Evolutionary conservation across 1,140 invertebrate species (phyloP), one percentile per base, ranked within the genome.

Genomic region (Archegozetes longisetosus): DNA sequence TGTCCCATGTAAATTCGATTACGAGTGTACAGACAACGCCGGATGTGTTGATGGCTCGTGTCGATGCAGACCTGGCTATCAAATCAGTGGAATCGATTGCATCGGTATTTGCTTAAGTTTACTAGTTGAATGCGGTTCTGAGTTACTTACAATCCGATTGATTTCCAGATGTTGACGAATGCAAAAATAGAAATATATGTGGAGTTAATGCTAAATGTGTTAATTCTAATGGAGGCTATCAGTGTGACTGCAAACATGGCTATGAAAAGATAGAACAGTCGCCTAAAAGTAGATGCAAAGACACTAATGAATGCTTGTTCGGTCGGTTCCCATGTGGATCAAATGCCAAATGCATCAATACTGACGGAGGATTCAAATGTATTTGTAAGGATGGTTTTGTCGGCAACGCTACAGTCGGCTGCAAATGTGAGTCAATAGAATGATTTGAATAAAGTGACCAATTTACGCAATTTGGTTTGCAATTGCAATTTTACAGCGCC

Each of bases 301-400:
- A 95, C 72, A 77, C 89, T 22, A 84, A 95, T 69, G 90, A 95
- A 73, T 94, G 90, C 66, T 77, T 80, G 1, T 66, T 64, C 13
- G 53, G 55, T 27, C 65, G 66, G 22, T 89, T 85, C 70, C 80
- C 83, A 1, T 95, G 91, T 68, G 88, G 90, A 20, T 82, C 88
- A n/a, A 93, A 93, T 71, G 84, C 88, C 1, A 86, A 87, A 73
- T 94, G 89, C 69, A 87, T 84, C 3, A 86, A 88, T 3, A 86
- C 81, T 58, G 86, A 91, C 55, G 72, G 72, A 50, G 63, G 67
- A 55, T 73, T 66, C 58, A 52, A 61, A 52, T 73, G 72, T 57
- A 28, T 64, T 25, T 73, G 72, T 64, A 70, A 70, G 24, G 67
- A 64, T 27, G 65, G 66, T 26, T 63, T 72, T n/a, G 64, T 71